Percentiles rank a stretch among this genome's conserved stretches.
Evolutionary conservation across 1,140 invertebrate species (phyloP).

Genomic region (Lineus longissimus): DNA sequence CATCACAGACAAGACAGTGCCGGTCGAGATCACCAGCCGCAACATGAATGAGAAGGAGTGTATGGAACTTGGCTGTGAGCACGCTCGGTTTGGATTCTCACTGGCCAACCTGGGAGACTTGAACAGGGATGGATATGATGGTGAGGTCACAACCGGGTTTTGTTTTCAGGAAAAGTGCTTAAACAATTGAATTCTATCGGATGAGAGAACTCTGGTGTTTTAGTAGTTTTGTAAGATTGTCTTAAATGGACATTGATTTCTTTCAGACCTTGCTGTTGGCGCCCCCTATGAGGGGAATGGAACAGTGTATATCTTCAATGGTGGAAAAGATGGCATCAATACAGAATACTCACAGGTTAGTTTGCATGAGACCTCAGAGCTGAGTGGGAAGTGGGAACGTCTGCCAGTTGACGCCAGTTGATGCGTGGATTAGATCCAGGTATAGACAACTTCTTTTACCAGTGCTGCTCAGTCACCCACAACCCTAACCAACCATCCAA

Average conservation of each 20-base stretch:
- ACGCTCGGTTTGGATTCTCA: slow-evolving; percentile 76
- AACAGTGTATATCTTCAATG: slow-evolving; percentile 91
- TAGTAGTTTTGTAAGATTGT: too few relatives aligned
- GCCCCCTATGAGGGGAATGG: slow-evolving; percentile 86
- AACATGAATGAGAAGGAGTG: slow-evolving; percentile 34
- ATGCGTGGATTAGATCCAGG: background rate
- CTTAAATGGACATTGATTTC: slow-evolving; percentile 35
- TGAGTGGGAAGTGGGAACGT: too few relatives aligned
- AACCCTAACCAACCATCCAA: too few relatives aligned
- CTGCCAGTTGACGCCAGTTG: background rate
- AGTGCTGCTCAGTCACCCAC: too few relatives aligned
- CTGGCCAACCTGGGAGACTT: slow-evolving; percentile 85
- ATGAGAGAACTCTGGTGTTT: too few relatives aligned
- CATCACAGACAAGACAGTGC: slow-evolving; percentile 34
- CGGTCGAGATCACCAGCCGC: slow-evolving; percentile 30
- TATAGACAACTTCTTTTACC: background rate
- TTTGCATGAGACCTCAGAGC: background rate
- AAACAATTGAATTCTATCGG: too few relatives aligned
- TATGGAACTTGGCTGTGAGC: slow-evolving; percentile 27
- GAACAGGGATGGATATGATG: slow-evolving; percentile 77
- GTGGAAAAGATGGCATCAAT: slow-evolving; percentile 59
- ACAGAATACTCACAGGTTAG: slow-evolving; percentile 40
- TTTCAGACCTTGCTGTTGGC: slow-evolving; percentile 87
- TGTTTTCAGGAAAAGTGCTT: too few relatives aligned
- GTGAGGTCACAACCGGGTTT: too few relatives aligned